phyloP scores from a whole-genome alignment of 2,888 invertebrate genomes.

The Incurvaria masculella region DNA sequence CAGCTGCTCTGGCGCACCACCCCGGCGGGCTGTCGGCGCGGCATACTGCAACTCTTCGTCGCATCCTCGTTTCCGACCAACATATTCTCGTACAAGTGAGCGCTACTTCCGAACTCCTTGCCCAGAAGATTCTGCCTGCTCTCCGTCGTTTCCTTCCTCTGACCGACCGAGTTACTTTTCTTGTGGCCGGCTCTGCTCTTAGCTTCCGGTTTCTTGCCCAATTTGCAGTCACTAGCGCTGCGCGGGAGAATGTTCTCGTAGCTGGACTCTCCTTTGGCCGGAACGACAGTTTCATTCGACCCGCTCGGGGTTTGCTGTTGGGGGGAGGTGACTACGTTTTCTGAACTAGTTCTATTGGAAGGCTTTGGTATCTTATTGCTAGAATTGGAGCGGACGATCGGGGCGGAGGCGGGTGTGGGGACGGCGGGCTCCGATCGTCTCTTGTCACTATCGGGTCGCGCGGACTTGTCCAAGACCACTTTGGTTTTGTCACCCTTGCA shows the following conservation, averaged over 20 bases:
- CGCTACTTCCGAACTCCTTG: conserved; percentile 32
- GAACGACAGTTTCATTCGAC: conserved; percentile 25
- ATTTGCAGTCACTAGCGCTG: conserved; percentile 45
- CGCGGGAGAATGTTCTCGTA: conserved; percentile 44
- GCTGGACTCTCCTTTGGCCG: conserved; percentile 28
- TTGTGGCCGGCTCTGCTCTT: conserved; percentile 28
- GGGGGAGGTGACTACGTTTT: neutral
- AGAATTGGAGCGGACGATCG: conserved; percentile 29
- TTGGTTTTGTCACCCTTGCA: conserved; percentile 67
- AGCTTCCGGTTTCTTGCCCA: conserved; percentile 34
- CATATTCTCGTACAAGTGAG: conserved; percentile 49
- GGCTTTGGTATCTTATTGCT: conserved; percentile 30
- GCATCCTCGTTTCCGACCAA: conserved; percentile 27
- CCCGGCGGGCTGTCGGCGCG: conserved; percentile 35
- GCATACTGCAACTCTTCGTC: conserved; percentile 48
- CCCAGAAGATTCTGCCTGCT: conserved; percentile 47
- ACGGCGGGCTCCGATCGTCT: conserved; percentile 28
- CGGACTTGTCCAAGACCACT: conserved; percentile 57
- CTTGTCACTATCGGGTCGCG: conserved; percentile 45
- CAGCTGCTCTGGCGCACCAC: conserved; percentile 42
- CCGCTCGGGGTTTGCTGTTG: conserved; percentile 23
- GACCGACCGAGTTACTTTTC: conserved; percentile 48
- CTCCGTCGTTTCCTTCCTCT: conserved; percentile 43
- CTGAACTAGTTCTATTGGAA: conserved; percentile 26
- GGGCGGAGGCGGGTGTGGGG: conserved; percentile 20